Base-by-base conservation (phyloP, 1,140 invertebrate species). In the Grapholita molesta region DNA sequence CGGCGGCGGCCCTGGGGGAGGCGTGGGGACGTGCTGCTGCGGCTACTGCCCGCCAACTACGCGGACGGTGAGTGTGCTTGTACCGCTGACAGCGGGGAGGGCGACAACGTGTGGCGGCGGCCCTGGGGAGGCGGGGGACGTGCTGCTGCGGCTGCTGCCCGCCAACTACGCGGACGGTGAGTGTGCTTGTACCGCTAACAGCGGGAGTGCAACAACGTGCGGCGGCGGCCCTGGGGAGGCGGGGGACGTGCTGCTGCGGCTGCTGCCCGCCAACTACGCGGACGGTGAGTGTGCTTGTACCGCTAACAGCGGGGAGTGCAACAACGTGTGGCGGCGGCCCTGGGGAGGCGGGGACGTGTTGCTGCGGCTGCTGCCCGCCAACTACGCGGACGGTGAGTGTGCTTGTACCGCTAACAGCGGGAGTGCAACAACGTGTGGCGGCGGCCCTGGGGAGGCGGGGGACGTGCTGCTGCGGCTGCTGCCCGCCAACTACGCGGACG, bases 341-440 rank as follows among this genome's bases (percentile, higher is more conserved):
- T 98, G 97, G 99, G 98, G 2, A 94, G 95, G 66, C 94, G 96
- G 96, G 23, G 96, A 96, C 57, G 94, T 97, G 98, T 83, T n/a
- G n/a, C 90, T 97, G 23, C 93, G 98, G 68, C 92, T 97, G 7
- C 28, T 30, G 28, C 3, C 28, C 28, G 7, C 28, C 7, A 30
- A 30, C 28, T 30, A 30, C 7, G 28, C 28, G 3, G 28, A 30
- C 28, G 28, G 28, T 30, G 28, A 30, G 28, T 30, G 3, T 30
- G 28, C n/a, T n/a, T n/a, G n/a, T n/a, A n/a, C n/a, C n/a, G n/a
- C n/a, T n/a, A n/a, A n/a, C n/a, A n/a, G n/a, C 42, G 97, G 0
- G 95, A 96, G 81, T 99, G 99, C 86, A 99, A 99, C 90, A 99
- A 99, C 88, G 95, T 99, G 0, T 93, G n/a, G n/a, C 96, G 42